These are phyloP conservation scores for Nematolebias whitei DNA, from an alignment of 2,113 vertebrate genomes.

Conservation along the genomic window DNA sequence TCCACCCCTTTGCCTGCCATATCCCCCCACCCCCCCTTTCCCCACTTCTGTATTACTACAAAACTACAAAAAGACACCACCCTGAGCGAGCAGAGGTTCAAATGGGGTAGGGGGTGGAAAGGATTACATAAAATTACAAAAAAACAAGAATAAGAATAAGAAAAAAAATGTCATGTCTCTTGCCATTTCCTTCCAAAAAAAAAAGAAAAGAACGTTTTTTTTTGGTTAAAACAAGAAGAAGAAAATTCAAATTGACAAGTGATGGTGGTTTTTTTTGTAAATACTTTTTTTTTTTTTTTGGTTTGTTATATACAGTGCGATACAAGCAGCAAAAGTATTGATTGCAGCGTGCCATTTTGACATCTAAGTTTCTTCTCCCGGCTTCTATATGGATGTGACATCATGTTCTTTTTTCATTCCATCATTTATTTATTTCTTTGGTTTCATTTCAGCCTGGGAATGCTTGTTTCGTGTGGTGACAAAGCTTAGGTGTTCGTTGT, in stretches of 20 bases:
- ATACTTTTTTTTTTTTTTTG: slow-evolving; percentile 84
- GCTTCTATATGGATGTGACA: slow-evolving; percentile 75
- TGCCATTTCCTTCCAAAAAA: slow-evolving; percentile 63
- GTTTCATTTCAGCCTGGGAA: slow-evolving; percentile 60
- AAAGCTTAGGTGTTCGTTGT: slow-evolving; percentile 80
- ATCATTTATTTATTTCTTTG: slow-evolving; percentile 9
- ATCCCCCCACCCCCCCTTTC: slow-evolving; percentile 4
- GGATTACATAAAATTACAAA: slow-evolving; percentile 19
- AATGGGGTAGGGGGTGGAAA: slow-evolving; percentile 54
- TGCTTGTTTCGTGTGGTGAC: slow-evolving; percentile 53
- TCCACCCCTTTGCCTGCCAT: slow-evolving; percentile 21
- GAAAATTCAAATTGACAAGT: slow-evolving; percentile 63
- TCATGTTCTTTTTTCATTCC: slow-evolving; percentile 48
- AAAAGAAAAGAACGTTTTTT: no score
- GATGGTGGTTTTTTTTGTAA: slow-evolving; percentile 82
- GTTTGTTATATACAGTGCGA: slow-evolving; percentile 81
- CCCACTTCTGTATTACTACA: slow-evolving; percentile 44
- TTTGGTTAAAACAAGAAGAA: slow-evolving; percentile 72
- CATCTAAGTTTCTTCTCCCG: slow-evolving; percentile 71
- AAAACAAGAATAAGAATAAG: slow-evolving; percentile 35
- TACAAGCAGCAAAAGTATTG: slow-evolving; percentile 80
- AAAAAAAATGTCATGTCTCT: slow-evolving; percentile 54
- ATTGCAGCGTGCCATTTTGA: slow-evolving; percentile 84
- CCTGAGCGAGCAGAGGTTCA: slow-evolving; percentile 49
- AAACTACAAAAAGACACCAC: slow-evolving; percentile 58